Base-by-base conservation (phyloP, 2,113 vertebrate genomes). In the Gadus chalcogrammus region DNA sequence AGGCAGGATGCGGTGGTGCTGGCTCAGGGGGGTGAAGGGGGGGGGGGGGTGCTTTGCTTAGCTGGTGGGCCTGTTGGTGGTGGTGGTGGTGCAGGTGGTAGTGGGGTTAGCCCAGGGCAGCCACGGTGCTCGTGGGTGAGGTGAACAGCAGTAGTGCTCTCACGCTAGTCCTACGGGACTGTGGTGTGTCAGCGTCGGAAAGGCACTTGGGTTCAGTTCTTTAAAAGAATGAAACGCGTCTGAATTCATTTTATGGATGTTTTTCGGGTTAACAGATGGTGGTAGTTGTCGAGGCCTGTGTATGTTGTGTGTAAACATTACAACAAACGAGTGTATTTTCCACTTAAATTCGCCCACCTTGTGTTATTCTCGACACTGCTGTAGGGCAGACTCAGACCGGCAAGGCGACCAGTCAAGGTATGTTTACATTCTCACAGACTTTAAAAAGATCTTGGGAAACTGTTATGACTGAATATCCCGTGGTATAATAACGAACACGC, bases 401-500 rank as follows among this genome's bases (percentile, higher is more conserved):
- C 85, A 92, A 92, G 87, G 89, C 75, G 74, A 87, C 87, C 61
- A 74, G 83, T 59, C 91, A 93, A 94, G 92, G 93, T 95, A 93
- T 61, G 89, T 89, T 28, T 72, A 91, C 75, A 87, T 69, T 64
- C n/a, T 69, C 42, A 56, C 28, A 68, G 31, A 63, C 48, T 72
- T 61, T 69, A 8, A 35, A 35, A 67, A 71, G 55, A 69, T 65
- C 31, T 42, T 52, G 56, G 55, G 73, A 69, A 74, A 53, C 52
- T 63, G 15, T 72, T 73, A 27, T 71, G 42, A 48, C 42, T 48
- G 42, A 48, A 58, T 58, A 58, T 13, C 42, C 4, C 68, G 56
- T 4, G n/a, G 15, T 68, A 59, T 64, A 42, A 20, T 42, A n/a
- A 91, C 75, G 79, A 76, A 85, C 55, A 88, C 68, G 68, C 3